These are phyloP conservation scores for Ursus arctos DNA, from an alignment of 2,113 vertebrate genomes.

Conservation along the genomic window DNA sequence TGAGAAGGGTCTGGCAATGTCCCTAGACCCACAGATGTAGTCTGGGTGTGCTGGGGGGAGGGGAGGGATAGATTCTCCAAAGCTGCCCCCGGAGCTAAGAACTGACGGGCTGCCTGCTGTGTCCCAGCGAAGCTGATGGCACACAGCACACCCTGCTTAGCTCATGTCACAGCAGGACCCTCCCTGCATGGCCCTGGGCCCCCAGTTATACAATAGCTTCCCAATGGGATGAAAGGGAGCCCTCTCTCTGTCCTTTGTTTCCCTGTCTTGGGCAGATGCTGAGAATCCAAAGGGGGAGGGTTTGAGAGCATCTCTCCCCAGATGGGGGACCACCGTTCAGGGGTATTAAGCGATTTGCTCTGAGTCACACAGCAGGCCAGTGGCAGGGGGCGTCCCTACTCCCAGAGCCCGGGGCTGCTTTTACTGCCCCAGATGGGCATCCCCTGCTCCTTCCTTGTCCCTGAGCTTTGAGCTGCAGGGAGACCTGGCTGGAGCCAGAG, in stretches of 20 bases:
- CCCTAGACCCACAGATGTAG: not conserved
- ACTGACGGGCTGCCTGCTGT: not conserved
- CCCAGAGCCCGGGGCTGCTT: not conserved
- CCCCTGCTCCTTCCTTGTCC: not conserved
- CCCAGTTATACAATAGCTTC: not conserved
- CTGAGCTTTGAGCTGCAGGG: not conserved
- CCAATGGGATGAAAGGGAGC: not conserved
- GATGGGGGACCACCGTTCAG: not conserved
- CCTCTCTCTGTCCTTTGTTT: not conserved
- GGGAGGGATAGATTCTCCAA: not conserved
- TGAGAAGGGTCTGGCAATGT: not conserved
- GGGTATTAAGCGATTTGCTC: not conserved
- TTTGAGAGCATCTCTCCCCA: not conserved
- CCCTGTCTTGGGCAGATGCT: too few relatives aligned
- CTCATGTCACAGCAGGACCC: not conserved
- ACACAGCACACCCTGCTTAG: rapidly evolving
- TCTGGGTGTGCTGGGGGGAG: not conserved
- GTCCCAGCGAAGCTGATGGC: not conserved
- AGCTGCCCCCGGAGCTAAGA: not conserved
- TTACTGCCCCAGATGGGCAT: not conserved
- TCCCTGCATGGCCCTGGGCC: not conserved
- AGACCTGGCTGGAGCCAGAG: not conserved
- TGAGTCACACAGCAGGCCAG: not conserved
- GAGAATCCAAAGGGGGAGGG: not conserved
- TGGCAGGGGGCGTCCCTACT: not conserved